These are phyloP conservation scores for Nansenia antarctica DNA, from an alignment of 2,113 vertebrate species.

Conservation along the genomic window DNA sequence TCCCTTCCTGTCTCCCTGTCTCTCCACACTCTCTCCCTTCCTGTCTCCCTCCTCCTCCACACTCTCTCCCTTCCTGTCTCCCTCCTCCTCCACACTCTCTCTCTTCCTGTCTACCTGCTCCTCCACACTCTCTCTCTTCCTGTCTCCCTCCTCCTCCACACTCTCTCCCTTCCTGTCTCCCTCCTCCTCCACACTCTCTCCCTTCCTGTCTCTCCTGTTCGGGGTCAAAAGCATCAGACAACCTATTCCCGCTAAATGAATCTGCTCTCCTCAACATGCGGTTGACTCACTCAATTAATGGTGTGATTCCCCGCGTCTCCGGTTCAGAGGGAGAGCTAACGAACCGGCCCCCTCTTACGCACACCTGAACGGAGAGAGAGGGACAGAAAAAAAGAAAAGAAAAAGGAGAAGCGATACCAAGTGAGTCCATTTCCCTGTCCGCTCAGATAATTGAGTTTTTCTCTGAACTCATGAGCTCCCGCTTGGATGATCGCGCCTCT, in stretches of 20 bases:
- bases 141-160: too few relatives aligned
- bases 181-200: too few relatives aligned
- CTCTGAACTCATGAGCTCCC: slow-evolving; percentile 28
- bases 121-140: too few relatives aligned
- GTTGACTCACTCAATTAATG: slow-evolving; percentile 29
- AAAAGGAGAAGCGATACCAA: slow-evolving; percentile 25
- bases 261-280: slow-evolving; percentile 37
- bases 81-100: not conserved
- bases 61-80: too few relatives aligned
- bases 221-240: slow-evolving; percentile 13
- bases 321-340: slow-evolving; percentile 45
- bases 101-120: not conserved
- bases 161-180: too few relatives aligned
- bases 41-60: too few relatives aligned
- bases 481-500: slow-evolving; percentile 37
- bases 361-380: slow-evolving; percentile 33
- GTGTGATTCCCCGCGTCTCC: slow-evolving; percentile 17
- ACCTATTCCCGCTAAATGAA: slow-evolving; percentile 46
- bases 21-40: too few relatives aligned
- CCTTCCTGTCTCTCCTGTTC: too few relatives aligned
- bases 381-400: too few relatives aligned
- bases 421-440: slow-evolving; percentile 49
- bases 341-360: slow-evolving; percentile 30
- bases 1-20: too few relatives aligned
- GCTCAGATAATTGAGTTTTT: slow-evolving; percentile 45